These are phyloP conservation scores for Seira ritae DNA, from an alignment of 2,888 invertebrate species.

Conservation along the genomic window DNA sequence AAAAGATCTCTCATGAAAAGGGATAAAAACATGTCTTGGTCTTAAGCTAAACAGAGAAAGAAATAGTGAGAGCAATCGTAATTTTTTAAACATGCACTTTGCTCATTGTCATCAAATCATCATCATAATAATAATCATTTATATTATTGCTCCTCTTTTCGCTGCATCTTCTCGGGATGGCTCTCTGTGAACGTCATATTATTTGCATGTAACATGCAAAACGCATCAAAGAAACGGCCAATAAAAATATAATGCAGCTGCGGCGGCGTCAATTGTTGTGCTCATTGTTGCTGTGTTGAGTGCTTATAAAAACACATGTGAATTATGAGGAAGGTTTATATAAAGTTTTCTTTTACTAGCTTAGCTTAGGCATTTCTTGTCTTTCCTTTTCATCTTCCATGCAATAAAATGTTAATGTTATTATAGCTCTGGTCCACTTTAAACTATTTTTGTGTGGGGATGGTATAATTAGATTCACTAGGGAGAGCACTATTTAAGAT, in stretches of 20 bases:
- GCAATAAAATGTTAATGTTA: not conserved
- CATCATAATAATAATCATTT: constrained; percentile 18
- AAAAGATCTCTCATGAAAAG: constrained; percentile 25
- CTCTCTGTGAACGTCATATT: not conserved
- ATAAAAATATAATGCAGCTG: not conserved
- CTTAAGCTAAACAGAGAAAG: not conserved
- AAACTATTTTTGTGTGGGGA: constrained; percentile 28
- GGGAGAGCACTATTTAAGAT: no score
- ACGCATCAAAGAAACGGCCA: constrained; percentile 25
- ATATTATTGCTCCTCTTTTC: constrained; percentile 15
- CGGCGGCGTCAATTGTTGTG: not conserved
- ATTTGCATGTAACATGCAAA: constrained; percentile 29
- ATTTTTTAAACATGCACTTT: constrained; percentile 26
- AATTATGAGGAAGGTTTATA: no score
- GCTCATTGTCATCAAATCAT: constrained; percentile 48
- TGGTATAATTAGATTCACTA: no score
- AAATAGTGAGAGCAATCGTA: constrained; percentile 20
- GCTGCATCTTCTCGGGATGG: not conserved
- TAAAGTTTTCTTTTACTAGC: no score
- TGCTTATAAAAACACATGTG: not conserved
- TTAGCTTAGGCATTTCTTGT: no score
- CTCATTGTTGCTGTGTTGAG: constrained; percentile 5
- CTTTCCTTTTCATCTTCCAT: not conserved
- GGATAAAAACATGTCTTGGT: constrained; percentile 4
- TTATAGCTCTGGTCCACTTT: constrained; percentile 57